phyloP scores from a whole-genome alignment of 2,888 invertebrate species.

The Epicampocera succincta region DNA sequence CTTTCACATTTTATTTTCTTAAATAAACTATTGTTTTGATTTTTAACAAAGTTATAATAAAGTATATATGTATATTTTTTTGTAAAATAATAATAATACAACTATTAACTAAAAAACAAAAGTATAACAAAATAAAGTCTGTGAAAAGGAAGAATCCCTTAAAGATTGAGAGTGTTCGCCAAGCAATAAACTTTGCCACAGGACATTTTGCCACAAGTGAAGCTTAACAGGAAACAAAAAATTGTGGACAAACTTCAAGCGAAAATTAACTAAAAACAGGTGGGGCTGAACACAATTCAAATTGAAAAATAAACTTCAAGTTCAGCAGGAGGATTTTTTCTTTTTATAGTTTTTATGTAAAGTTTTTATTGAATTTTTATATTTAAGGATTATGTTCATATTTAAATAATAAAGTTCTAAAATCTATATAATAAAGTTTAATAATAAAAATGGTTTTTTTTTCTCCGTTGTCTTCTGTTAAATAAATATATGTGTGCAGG shows the following conservation, averaged over 20 bases:
- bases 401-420: constrained; percentile 66
- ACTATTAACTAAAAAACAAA: constrained; percentile 20
- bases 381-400: constrained; percentile 59
- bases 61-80: constrained; percentile 18
- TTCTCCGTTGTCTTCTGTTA: background rate
- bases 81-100: constrained; percentile 15
- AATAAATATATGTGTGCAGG: constrained; percentile 2
- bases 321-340: background rate
- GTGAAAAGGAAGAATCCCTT: constrained; percentile 30
- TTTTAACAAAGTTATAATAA: constrained; percentile 51
- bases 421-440: constrained; percentile 47
- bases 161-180: background rate
- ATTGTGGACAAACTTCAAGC: background rate
- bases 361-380: constrained; percentile 56
- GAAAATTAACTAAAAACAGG: constrained; percentile 15
- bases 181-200: constrained; percentile 30
- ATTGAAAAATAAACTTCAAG: background rate
- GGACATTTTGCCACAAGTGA: background rate
- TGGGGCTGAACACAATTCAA: background rate
- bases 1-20: constrained; percentile 62
- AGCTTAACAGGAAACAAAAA: constrained; percentile 9
- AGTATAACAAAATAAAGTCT: constrained; percentile 21
- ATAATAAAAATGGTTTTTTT: constrained; percentile 14
- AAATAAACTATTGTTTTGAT: constrained; percentile 46
- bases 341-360: constrained; percentile 17